Evolutionary conservation across 2,113 vertebrate genomes (phyloP).

Genomic region (Hypomesus transpacificus): DNA sequence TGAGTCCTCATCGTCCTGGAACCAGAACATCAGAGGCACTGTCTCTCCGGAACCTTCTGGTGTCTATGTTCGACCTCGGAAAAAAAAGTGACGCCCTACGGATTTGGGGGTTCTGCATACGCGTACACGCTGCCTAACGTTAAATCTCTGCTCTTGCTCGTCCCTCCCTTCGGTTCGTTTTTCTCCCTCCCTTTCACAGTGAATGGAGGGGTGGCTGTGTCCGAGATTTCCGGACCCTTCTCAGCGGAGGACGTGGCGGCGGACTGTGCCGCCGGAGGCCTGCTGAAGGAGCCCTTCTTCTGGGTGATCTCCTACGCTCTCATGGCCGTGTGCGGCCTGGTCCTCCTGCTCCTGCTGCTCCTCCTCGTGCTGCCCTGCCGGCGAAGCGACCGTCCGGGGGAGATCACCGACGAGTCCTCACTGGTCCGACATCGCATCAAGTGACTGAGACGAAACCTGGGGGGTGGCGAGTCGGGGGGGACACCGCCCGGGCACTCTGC

Average conservation of each 20-base stretch:
- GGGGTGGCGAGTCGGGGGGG: not conserved
- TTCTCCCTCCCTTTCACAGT: constrained; percentile 62
- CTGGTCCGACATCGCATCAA: constrained; percentile 93
- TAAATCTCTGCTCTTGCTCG: too few species aligned
- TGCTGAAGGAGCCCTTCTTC: constrained; percentile 76
- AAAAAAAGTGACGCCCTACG: too few species aligned
- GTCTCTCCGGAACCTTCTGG: too few species aligned
- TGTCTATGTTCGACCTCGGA: too few species aligned
- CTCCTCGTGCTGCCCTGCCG: constrained; percentile 79
- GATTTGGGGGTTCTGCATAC: too few species aligned
- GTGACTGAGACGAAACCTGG: constrained; percentile 64
- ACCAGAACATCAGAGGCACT: too few species aligned
- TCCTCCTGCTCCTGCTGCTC: constrained; percentile 79
- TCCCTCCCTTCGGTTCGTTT: not conserved
- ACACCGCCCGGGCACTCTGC: constrained; percentile 6
- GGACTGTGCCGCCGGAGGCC: constrained; percentile 71
- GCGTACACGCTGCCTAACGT: not conserved
- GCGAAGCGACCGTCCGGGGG: constrained; percentile 60
- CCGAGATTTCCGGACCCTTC: constrained; percentile 92
- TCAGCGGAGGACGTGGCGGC: constrained; percentile 76
- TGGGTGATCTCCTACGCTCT: constrained; percentile 90
- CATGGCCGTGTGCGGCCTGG: constrained; percentile 82
- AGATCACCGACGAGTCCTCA: constrained; percentile 90
- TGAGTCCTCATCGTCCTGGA: too few species aligned
- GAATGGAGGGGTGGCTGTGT: constrained; percentile 68